Evolutionary conservation across 1,140 invertebrate species (phyloP).

Genomic region (Zaprionus gabonicus): DNA sequence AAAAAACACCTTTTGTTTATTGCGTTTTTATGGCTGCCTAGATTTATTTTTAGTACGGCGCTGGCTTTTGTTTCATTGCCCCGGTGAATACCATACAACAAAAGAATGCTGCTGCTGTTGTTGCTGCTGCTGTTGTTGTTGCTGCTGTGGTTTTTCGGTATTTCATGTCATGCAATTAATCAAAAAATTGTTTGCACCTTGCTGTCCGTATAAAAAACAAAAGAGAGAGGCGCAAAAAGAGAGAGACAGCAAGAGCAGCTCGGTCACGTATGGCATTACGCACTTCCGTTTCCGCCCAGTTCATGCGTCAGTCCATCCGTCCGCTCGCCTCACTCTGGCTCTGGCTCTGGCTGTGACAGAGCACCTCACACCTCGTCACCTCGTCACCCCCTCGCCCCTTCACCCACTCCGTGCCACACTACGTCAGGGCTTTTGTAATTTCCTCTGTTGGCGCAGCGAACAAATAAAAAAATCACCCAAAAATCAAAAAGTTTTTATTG

Average conservation of each 20-base stretch:
- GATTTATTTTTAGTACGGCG: conserved; percentile 64
- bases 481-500: conserved; percentile 79
- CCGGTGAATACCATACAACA: conserved; percentile 41
- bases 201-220: conserved; percentile 19
- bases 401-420: not conserved
- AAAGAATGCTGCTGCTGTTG: conserved; percentile 41
- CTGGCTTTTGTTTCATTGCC: conserved; percentile 68
- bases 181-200: conserved; percentile 77
- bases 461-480: conserved; percentile 54
- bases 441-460: conserved; percentile 47
- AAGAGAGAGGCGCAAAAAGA: conserved; percentile 4
- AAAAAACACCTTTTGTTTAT: conserved; percentile 65
- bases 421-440: conserved; percentile 44
- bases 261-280: conserved; percentile 76
- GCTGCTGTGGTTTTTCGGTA: conserved; percentile 25
- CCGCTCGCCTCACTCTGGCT: not conserved
- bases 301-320: conserved; percentile 30
- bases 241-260: conserved; percentile 6
- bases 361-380: not conserved
- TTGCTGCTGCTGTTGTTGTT: conserved; percentile 16
- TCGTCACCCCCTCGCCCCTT: not conserved
- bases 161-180: conserved; percentile 71
- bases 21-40: conserved; percentile 76
- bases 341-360: conserved; percentile 6
- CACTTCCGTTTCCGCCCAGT: conserved; percentile 72